Percentiles rank a stretch among this genome's conserved stretches.
phyloP scores from a whole-genome alignment of 1,140 invertebrate genomes.

The Asbolus verrucosus region DNA sequence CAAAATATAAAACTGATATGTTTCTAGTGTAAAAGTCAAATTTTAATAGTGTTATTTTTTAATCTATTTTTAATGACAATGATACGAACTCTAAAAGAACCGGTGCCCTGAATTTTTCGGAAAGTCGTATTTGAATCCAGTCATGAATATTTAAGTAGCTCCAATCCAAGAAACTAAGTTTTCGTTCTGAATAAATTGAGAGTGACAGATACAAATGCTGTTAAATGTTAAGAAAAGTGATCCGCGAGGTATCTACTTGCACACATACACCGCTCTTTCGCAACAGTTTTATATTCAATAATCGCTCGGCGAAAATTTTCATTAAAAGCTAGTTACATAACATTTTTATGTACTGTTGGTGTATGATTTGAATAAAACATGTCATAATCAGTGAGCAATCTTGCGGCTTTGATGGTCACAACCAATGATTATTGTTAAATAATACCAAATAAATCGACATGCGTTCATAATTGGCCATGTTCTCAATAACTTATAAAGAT shows the following conservation, averaged over 20 bases:
- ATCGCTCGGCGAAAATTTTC: constrained; percentile 11
- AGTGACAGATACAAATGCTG: no score
- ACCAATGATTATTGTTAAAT: constrained; percentile 21
- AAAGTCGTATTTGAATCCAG: neutral
- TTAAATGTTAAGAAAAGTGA: no score
- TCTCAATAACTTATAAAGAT: constrained; percentile 17
- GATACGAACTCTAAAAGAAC: no score
- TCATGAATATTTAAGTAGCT: constrained; percentile 33
- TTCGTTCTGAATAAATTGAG: no score
- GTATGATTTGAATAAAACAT: constrained; percentile 25
- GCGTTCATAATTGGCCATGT: constrained; percentile 33
- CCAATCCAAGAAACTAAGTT: no score
- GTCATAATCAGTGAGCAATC: constrained; percentile 11
- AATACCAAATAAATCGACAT: constrained; percentile 14
- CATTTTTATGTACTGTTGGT: constrained; percentile 15
- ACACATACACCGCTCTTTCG: neutral
- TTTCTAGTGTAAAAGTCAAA: no score
- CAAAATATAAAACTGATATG: constrained; percentile 4
- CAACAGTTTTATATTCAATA: constrained; percentile 28
- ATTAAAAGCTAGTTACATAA: constrained; percentile 23
- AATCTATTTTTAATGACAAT: no score
- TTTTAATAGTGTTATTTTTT: no score
- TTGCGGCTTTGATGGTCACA: constrained; percentile 1
- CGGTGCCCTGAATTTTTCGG: no score
- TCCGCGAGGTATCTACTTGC: no score